Percentiles rank a stretch among this genome's conserved stretches.
These are phyloP conservation scores for Archegozetes longisetosus DNA, from an alignment of 1,140 invertebrate genomes.

Conservation along the genomic window DNA sequence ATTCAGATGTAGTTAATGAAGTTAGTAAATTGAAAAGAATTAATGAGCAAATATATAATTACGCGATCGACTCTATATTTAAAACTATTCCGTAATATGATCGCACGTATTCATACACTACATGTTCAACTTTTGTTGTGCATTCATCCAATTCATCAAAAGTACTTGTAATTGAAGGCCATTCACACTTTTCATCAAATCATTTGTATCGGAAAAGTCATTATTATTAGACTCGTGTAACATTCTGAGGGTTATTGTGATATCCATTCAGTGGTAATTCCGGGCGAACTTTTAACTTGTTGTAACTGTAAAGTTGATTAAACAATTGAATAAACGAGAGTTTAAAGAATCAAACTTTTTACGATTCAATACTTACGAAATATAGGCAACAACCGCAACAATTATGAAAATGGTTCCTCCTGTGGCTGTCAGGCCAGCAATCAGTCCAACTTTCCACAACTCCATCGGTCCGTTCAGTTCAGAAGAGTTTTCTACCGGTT, in stretches of 20 bases:
- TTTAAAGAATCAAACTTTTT: background rate
- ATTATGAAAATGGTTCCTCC: background rate
- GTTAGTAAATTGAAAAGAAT: slow-evolving; percentile 32
- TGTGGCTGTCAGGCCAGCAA: background rate
- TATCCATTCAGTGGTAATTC: background rate
- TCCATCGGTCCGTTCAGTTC: background rate
- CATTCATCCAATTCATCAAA: background rate
- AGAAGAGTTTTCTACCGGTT: too few species aligned
- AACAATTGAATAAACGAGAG: background rate
- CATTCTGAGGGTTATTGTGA: background rate
- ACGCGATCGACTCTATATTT: slow-evolving; percentile 27
- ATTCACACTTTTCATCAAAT: background rate
- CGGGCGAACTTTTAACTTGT: background rate
- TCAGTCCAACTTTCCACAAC: slow-evolving; percentile 1
- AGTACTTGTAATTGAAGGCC: background rate
- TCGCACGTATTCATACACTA: background rate
- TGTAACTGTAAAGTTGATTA: background rate
- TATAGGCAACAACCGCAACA: slow-evolving; percentile 4
- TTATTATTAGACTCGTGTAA: background rate
- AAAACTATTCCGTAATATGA: slow-evolving; percentile 29
- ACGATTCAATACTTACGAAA: slow-evolving; percentile 8
- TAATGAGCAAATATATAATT: slow-evolving; percentile 35
- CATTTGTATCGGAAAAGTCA: background rate
- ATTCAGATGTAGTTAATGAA: slow-evolving; percentile 27
- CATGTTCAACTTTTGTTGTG: background rate